Conservation (phyloP, 2,888 invertebrate genomes). For the Loripinus fragilis region DNA sequence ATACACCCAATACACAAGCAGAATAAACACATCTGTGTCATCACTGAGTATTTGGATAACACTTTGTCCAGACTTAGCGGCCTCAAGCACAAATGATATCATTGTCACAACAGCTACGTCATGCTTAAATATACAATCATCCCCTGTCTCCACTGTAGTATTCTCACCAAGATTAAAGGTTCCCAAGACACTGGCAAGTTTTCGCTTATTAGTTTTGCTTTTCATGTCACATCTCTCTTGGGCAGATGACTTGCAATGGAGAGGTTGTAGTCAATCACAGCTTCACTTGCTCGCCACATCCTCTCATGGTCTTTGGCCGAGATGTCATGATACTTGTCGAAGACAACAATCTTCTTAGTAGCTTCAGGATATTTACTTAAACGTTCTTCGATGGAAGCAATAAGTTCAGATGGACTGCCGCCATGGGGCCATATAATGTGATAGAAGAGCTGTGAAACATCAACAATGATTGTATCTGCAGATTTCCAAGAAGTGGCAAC, state of each 20-base stretch:
- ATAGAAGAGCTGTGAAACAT: constrained; percentile 30
- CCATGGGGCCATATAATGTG: constrained; percentile 25
- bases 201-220: constrained; percentile 33
- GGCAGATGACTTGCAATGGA: constrained; percentile 33
- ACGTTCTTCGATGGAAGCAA: constrained; percentile 16
- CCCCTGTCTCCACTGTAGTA: neutral
- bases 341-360: constrained; percentile 38
- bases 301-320: constrained; percentile 45
- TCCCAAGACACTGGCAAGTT: constrained; percentile 15
- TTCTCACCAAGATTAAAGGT: constrained; percentile 4
- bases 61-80: constrained; percentile 1
- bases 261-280: neutral
- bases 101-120: constrained; percentile 18
- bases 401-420: constrained; percentile 23
- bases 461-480: constrained; percentile 28
- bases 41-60: constrained; percentile 25
- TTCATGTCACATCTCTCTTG: constrained; percentile 25
- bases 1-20: constrained; percentile 18
- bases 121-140: constrained; percentile 10
- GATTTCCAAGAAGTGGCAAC: neutral
- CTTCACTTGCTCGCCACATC: constrained; percentile 30
- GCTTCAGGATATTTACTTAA: neutral
- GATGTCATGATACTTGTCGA: constrained; percentile 33
- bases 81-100: constrained; percentile 17
- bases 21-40: constrained; percentile 31